Evolutionary conservation across 1,140 invertebrate genomes (phyloP).

Genomic region (Tetraneura akinire): DNA sequence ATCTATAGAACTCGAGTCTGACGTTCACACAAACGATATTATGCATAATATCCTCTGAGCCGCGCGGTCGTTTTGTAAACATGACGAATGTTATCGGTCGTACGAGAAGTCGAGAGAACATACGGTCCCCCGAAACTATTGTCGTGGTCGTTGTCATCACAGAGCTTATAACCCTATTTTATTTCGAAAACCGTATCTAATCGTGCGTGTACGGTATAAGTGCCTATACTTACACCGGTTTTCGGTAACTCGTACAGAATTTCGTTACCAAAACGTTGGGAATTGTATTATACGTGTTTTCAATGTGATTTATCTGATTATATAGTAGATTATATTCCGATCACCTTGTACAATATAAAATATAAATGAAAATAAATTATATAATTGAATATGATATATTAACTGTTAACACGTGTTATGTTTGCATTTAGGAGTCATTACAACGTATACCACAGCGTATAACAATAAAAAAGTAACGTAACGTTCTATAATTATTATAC

Average conservation of each 20-base stretch:
- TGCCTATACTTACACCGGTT: neutral
- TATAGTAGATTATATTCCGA: too few species aligned
- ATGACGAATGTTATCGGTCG: slow-evolving; percentile 11
- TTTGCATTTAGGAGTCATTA: slow-evolving; percentile 9
- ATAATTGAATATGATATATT: too few species aligned
- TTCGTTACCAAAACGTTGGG: too few species aligned
- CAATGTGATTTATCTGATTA: too few species aligned
- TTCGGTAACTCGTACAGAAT: too few species aligned
- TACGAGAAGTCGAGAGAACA: slow-evolving; percentile 1
- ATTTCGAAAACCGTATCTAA: slow-evolving; percentile 30
- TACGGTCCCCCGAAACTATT: neutral
- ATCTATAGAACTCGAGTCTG: slow-evolving; percentile 23
- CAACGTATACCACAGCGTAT: neutral
- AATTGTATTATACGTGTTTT: too few species aligned
- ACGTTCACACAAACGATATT: slow-evolving; percentile 25
- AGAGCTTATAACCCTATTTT: slow-evolving; percentile 8
- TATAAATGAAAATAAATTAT: too few species aligned
- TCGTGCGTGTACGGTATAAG: neutral
- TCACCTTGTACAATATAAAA: too few species aligned
- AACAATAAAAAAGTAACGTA: neutral
- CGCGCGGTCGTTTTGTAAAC: slow-evolving; percentile 11
- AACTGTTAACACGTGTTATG: too few species aligned
- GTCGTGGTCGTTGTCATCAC: neutral
- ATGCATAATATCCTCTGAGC: neutral
- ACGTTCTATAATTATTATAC: neutral